Evolutionary conservation across 2,113 vertebrate genomes (phyloP).

Genomic region (Microcebus ravelobensis): DNA sequence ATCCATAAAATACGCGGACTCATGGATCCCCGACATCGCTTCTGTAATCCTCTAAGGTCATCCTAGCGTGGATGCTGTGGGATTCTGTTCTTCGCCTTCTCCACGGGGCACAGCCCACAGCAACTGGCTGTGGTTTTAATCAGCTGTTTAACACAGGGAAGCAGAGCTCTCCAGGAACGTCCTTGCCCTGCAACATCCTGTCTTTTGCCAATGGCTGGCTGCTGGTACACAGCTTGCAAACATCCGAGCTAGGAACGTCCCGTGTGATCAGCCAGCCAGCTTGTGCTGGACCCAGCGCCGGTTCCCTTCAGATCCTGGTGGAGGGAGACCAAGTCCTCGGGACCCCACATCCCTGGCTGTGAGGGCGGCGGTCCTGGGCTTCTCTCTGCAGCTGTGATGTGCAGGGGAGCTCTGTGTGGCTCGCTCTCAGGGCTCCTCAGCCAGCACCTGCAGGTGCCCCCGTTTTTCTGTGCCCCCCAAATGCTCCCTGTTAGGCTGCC

Average conservation of each 20-base stretch:
- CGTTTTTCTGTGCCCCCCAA: neutral
- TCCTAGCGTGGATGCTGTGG: neutral
- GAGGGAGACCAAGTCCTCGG: neutral
- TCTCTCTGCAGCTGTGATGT: neutral
- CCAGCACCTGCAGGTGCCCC: neutral
- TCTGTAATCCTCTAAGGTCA: neutral
- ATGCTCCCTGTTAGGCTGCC: neutral
- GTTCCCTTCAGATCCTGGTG: neutral
- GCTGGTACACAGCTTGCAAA: neutral
- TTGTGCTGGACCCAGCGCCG: neutral
- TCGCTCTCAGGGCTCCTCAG: neutral
- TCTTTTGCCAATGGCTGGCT: neutral
- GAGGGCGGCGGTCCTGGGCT: neutral
- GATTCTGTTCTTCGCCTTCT: neutral
- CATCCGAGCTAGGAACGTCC: neutral
- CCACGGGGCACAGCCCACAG: neutral
- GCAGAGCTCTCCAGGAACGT: neutral
- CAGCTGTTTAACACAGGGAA: neutral
- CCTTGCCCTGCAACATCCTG: neutral
- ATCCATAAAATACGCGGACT: neutral
- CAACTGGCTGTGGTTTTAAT: neutral
- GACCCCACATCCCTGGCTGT: neutral
- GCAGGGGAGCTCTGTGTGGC: neutral
- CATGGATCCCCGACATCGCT: neutral
- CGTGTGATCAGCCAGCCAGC: neutral